Base-by-base conservation (phyloP, 2,888 invertebrate genomes). In the Melieria picta region DNA sequence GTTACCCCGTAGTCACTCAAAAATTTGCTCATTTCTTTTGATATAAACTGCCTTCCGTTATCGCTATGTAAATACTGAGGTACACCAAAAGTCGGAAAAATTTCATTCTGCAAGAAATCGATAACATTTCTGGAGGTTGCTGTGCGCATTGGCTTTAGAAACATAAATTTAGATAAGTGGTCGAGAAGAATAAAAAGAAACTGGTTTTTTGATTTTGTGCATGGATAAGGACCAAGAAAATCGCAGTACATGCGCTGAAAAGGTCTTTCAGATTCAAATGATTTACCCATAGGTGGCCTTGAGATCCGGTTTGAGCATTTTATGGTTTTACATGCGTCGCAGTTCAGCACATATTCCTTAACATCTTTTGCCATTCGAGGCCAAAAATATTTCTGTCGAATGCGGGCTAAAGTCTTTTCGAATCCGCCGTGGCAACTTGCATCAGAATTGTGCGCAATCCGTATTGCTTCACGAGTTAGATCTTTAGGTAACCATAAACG, bases 61-160 rank as follows among this genome's bases (percentile, higher is more conserved):
- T 83, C 80, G n/a, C 72, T 71, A 16, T 79, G 78, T 5, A 79
- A 47, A 45, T 61, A 67, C 13, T 76, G 72, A 0, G 79, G 78
- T 30, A 79, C 78, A 7, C 79, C 80, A 74, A 78, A 82, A 9
- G 76, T 43, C 11, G 76, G 66, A 57, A 81, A 80, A 74, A 80
- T 75, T 10, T 75, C 42, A 7, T 65, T 61, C 62, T 67, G 65
- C 5, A 74, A n/a, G 47, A 61, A 76, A 7, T 13, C 9, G 4
- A 57, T 16, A 43, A 73, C 69, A 47, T 61, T 61, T 0, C 43
- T 9, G 16, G 73, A 57, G 5, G 69, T 66, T 10, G 72, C 71
- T n/a, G 7, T 45, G 43, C 48, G 56, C 57, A 62, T 46, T 45
- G 66, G 66, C 9, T 64, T n/a, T n/a, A 66, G 13, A 9, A 75